A percentile compares a stretch with the other conserved stretches of the same genome.
Conservation (phyloP, 2,113 vertebrate genomes). For the Antennarius striatus region DNA sequence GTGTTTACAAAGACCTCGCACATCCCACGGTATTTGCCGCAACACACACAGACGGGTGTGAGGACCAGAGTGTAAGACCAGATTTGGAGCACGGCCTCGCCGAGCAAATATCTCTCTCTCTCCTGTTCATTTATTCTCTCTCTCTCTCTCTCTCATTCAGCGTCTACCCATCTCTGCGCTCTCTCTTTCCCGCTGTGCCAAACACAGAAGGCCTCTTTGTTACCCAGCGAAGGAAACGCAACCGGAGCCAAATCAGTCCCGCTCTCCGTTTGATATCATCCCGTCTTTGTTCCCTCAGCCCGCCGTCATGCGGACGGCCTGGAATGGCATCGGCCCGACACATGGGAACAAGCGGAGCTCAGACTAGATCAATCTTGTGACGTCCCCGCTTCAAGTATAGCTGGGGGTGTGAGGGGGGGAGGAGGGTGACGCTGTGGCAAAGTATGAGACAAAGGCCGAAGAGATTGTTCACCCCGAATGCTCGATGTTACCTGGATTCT, state of each 20-base stretch:
- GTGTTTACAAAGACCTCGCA: slow-evolving; percentile 46
- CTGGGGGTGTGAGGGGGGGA: slow-evolving; percentile 10
- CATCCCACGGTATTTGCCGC: slow-evolving; percentile 44
- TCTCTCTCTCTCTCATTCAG: slow-evolving; percentile 7
- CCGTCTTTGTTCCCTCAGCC: slow-evolving; percentile 61
- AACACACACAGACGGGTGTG: slow-evolving; percentile 59
- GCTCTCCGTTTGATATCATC: slow-evolving; percentile 70
- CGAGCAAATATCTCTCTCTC: slow-evolving; percentile 52
- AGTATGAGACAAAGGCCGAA: slow-evolving; percentile 56
- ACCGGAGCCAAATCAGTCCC: slow-evolving; percentile 65
- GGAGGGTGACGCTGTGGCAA: slow-evolving; percentile 31
- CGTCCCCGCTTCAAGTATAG: slow-evolving; percentile 32
- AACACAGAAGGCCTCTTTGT: slow-evolving; percentile 70
- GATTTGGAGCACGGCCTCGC: slow-evolving; percentile 42
- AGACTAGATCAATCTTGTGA: slow-evolving; percentile 34
- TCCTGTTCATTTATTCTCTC: not conserved
- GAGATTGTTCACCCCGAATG: slow-evolving; percentile 12
- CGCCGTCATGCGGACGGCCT: slow-evolving; percentile 49
- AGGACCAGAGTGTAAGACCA: slow-evolving; percentile 37
- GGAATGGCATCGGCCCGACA: slow-evolving; percentile 34
- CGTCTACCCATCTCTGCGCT: slow-evolving; percentile 25
- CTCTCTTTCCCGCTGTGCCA: slow-evolving; percentile 58
- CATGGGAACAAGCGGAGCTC: slow-evolving; percentile 46
- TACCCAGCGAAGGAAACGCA: slow-evolving; percentile 70
- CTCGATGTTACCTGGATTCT: not conserved